These are phyloP conservation scores for Drosophila rufa DNA, from an alignment of 1,140 invertebrate genomes.

Conservation along the genomic window DNA sequence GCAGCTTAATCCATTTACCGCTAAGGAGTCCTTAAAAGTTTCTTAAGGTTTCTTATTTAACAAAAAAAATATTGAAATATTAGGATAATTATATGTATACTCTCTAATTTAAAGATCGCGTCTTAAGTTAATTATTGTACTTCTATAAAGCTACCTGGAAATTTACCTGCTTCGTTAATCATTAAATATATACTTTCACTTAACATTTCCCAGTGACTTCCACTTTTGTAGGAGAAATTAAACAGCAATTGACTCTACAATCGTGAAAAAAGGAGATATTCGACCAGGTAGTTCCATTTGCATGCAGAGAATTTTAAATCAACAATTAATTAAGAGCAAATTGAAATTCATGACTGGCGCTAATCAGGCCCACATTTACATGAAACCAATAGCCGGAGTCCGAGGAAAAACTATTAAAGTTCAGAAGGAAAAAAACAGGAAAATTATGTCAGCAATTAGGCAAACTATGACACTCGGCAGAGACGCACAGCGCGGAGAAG, in stretches of 20 bases:
- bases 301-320: slow-evolving; percentile 68
- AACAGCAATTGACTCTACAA: background rate
- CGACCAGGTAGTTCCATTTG: slow-evolving; percentile 14
- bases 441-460: slow-evolving; percentile 76
- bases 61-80: no score
- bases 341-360: slow-evolving; percentile 76
- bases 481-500: slow-evolving; percentile 20
- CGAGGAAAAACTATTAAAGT: slow-evolving; percentile 67
- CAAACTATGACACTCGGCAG: slow-evolving; percentile 65
- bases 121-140: no score
- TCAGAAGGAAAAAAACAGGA: slow-evolving; percentile 23
- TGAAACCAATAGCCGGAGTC: slow-evolving; percentile 61
- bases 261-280: background rate
- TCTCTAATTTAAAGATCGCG: no score
- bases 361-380: slow-evolving; percentile 78
- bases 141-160: background rate
- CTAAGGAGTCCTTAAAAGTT: background rate
- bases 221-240: background rate
- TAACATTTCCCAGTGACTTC: background rate
- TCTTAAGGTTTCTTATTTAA: background rate
- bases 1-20: background rate
- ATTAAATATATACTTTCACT: background rate
- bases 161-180: background rate
- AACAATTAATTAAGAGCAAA: slow-evolving; percentile 79
- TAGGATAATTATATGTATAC: no score